Conservation (phyloP, 2,797 vertebrate species). For the Takifugu rubripes region DNA sequence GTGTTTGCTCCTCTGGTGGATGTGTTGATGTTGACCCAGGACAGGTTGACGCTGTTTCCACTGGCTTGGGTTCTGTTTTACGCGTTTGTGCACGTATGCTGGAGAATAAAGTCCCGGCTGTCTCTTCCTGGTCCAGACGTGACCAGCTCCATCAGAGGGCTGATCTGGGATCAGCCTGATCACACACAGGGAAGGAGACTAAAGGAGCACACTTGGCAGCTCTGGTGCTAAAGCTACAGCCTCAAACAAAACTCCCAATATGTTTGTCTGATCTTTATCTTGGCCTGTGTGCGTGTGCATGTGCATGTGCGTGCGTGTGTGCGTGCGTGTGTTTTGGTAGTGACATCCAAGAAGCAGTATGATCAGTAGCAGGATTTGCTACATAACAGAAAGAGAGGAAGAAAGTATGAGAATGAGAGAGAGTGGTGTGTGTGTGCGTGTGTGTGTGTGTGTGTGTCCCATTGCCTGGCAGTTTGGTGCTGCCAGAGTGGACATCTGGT, state of each 20-base stretch:
- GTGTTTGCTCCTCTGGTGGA: too few species aligned
- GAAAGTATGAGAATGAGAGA: constrained; percentile 12
- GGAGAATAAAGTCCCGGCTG: not conserved
- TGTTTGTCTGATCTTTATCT: constrained; percentile 14
- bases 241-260: constrained; percentile 14
- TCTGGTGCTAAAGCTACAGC: not conserved
- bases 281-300: constrained; percentile 2
- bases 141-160: constrained; percentile 7
- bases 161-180: constrained; percentile 28
- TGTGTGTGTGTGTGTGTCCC: constrained; percentile 21
- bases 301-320: not conserved
- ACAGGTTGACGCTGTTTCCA: too few species aligned
- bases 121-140: not conserved
- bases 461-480: constrained; percentile 44
- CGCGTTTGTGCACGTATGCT: not conserved
- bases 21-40: too few species aligned
- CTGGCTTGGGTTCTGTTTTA: not conserved
- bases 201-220: not conserved
- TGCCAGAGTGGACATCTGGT: constrained; percentile 73
- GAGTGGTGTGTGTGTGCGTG: constrained; percentile 2
- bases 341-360: constrained; percentile 17
- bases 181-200: constrained; percentile 4
- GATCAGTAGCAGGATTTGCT: constrained; percentile 25
- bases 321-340: constrained; percentile 10
- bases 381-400: constrained; percentile 18